Conservation (phyloP, 2,888 invertebrate genomes). For the Diarsia rubi region DNA sequence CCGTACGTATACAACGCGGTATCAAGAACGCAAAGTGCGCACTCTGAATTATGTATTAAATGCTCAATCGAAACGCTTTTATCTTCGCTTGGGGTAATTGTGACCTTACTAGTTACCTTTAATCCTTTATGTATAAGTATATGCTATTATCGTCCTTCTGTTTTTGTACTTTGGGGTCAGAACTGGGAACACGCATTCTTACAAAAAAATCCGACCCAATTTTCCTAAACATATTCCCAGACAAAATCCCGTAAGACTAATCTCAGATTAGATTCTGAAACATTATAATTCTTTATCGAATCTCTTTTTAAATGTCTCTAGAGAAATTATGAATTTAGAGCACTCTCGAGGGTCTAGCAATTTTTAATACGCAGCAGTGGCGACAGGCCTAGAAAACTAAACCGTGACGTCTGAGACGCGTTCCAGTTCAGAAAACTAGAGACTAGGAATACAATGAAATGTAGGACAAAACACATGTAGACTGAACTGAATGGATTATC, state of each 20-base stretch:
- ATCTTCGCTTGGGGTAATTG: constrained; percentile 73
- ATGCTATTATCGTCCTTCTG: not conserved
- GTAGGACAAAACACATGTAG: constrained; percentile 43
- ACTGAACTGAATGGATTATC: constrained; percentile 30
- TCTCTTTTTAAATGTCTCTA: constrained; percentile 17
- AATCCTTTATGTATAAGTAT: constrained; percentile 11
- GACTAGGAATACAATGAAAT: constrained; percentile 43
- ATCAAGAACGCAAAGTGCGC: constrained; percentile 70
- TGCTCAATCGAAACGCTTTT: constrained; percentile 78
- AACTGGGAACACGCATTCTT: not conserved
- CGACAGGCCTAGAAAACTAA: constrained; percentile 29
- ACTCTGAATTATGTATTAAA: constrained; percentile 81
- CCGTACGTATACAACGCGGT: constrained; percentile 62
- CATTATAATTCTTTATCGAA: constrained; percentile 25
- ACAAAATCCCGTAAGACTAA: constrained; percentile 1
- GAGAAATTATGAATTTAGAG: constrained; percentile 48
- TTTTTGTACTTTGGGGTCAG: not conserved
- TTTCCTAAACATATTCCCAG: not conserved
- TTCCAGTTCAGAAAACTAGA: constrained; percentile 37
- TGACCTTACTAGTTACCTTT: constrained; percentile 38
- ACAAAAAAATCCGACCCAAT: not conserved
- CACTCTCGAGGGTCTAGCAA: not conserved
- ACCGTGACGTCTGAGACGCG: constrained; percentile 37
- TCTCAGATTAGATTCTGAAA: constrained; percentile 22
- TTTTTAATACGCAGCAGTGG: constrained; percentile 2